Evolutionary conservation across 2,888 invertebrate genomes (phyloP), one percentile per base, ranked within the genome.

Genomic region (Chloroclystis v-ata): DNA sequence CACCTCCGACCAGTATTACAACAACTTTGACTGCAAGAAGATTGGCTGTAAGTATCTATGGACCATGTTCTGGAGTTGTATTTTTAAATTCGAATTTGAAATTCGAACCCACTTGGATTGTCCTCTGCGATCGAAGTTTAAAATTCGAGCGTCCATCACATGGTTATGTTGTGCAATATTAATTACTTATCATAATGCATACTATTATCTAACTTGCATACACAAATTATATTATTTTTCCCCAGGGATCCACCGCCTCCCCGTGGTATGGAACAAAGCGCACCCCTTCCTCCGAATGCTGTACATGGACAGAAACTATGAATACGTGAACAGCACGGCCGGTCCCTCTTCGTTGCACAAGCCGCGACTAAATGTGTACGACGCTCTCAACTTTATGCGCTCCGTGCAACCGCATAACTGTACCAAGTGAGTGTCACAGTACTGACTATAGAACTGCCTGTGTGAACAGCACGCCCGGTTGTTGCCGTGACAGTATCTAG

Each of bases 1-100:
- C 6, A 96, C 97, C 0, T 91, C 93, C 13, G 95, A 96, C 72
- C 96, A 98, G 75, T 98, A 97, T 72, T 97, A 97, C 71, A 94
- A 95, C 69, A 94, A 94, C 65, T 99, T 97, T 70, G 94, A 97
- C 72, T 99, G 99, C 71, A 78, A 91, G 24, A 93, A 92, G 73
- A 97, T 98, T 69, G 97, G 97, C 78, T 97, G 97, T 97, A 89
- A 91, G 93, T 90, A 35, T n/a, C n/a, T 2, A 2, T 26, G 28
- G 2, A 24, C 24, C 24, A 4, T 11, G 6, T 7, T 7, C 2
- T 9, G 6, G 4, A 24, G 24, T 3, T n/a, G n/a, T n/a, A n/a
- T n/a, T n/a, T n/a, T n/a, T n/a, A n/a, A n/a, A n/a, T n/a, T n/a
- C n/a, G n/a, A n/a, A n/a, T n/a, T n/a, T n/a, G n/a, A n/a, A n/a